Conservation (phyloP, 2,888 invertebrate species). For the Hirtodrosophila cameraria region DNA sequence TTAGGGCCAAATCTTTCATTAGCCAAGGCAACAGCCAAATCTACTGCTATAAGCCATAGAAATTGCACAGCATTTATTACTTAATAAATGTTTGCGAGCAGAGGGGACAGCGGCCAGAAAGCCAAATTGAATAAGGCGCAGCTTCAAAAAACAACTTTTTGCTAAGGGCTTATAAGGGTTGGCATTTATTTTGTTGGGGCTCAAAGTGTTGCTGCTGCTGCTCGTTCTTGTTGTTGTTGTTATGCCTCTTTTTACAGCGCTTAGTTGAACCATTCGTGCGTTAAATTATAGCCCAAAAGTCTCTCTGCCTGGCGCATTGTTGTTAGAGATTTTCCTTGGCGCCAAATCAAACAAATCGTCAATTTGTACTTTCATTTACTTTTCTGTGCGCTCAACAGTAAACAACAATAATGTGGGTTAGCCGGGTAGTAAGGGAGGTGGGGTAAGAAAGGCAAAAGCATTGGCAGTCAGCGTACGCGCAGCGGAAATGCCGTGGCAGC, state of each 20-base stretch:
- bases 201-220: conserved; percentile 32
- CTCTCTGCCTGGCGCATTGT: conserved; percentile 11
- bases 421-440: no score
- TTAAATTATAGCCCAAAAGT: conserved; percentile 71
- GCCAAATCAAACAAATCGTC: conserved; percentile 76
- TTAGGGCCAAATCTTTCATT: conserved; percentile 28
- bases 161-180: conserved; percentile 62
- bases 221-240: neutral
- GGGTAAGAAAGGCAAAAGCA: neutral
- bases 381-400: conserved; percentile 55
- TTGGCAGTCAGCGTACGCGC: conserved; percentile 23
- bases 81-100: conserved; percentile 57
- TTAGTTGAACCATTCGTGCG: conserved; percentile 71
- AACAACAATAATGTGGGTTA: conserved; percentile 19
- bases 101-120: conserved; percentile 3
- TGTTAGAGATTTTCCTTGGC: conserved; percentile 55
- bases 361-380: conserved; percentile 78
- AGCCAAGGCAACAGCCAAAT: conserved; percentile 31
- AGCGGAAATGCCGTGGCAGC: conserved; percentile 70
- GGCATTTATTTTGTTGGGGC: conserved; percentile 46
- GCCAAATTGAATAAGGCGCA: conserved; percentile 58
- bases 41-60: conserved; percentile 49
- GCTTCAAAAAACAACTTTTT: conserved; percentile 40
- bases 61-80: conserved; percentile 72
- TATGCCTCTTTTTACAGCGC: conserved; percentile 53